Base-by-base conservation (phyloP, 2,113 vertebrate genomes). In the Epinephelus moara region DNA sequence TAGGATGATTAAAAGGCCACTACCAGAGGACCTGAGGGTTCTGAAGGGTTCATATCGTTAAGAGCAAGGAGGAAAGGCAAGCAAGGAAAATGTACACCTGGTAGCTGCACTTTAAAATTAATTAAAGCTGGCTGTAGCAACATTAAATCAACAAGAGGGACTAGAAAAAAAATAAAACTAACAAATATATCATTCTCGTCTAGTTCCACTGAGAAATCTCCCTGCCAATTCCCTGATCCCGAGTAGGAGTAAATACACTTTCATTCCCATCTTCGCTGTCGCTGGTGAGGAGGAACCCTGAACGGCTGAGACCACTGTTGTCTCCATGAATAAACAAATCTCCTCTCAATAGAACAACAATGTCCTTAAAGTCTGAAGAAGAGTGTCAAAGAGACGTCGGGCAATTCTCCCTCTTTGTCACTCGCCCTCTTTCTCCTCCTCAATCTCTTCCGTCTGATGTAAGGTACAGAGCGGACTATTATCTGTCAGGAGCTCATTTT, bases 401-500 rank as follows among this genome's bases (percentile, higher is more conserved):
- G 50, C 37, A 78, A 45, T 71, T 61, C 30, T 52, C 27, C 71
- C 59, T 69, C 68, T 78, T 71, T 75, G 74, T 78, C 72, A 25
- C n/a, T 84, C 10, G 25, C 59, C 70, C 30, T 49, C 23, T 56
- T 55, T 61, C 40, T 56, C 27, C 30, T 33, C 47, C 42, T 75
- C 63, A 50, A 69, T 87, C 70, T 89, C 77, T 63, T 77, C 59
- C 1, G 64, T 90, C 76, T 86, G 75, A 89, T 81, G 69, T 83
- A 87, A 92, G 82, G 85, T 88, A 88, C 69, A 81, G 82, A 78
- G 70, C 61, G 27, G 80, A 68, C 86, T 89, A 85, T 90, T 89
- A 90, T 93, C 87, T 86, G 87, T 80, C 90, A 88, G 82, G 66
- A 90, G 87, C 91, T 91, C 83, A 91, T 93, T 93, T 93, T 91